phyloP scores from a whole-genome alignment of 1,140 invertebrate species.

The Galendromus occidentalis region DNA sequence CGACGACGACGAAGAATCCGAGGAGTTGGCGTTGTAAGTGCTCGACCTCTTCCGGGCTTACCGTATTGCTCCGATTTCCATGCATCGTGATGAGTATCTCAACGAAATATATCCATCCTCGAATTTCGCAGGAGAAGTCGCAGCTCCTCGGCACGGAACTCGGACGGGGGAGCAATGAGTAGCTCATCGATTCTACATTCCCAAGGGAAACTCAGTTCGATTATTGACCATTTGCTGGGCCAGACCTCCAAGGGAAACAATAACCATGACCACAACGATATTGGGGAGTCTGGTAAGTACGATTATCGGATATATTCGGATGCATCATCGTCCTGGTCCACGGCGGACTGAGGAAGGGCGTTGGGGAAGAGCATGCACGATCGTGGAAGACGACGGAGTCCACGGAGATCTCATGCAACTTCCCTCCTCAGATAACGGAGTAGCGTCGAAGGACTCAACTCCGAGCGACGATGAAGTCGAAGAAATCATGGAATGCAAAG shows the following conservation, averaged over 20 bases:
- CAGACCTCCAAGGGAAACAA: not conserved
- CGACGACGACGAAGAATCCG: conserved; percentile 5
- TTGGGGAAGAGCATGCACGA: too few relatives aligned
- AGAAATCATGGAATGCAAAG: conserved; percentile 4
- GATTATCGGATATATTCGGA: too few relatives aligned
- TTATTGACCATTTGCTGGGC: conserved; percentile 4
- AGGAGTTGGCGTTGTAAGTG: not conserved
- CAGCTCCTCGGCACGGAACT: conserved; percentile 1
- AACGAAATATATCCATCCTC: not conserved
- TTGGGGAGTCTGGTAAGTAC: too few relatives aligned
- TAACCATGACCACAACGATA: too few relatives aligned
- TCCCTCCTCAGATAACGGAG: not conserved
- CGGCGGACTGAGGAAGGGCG: too few relatives aligned
- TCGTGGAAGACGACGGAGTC: too few relatives aligned
- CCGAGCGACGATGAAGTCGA: conserved; percentile 10
- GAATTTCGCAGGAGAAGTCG: not conserved
- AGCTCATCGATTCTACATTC: not conserved
- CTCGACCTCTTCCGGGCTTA: too few relatives aligned
- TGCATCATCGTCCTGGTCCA: too few relatives aligned
- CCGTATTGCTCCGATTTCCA: not conserved
- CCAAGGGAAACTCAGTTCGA: conserved; percentile 6
- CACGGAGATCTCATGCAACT: too few relatives aligned
- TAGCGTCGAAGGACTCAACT: not conserved
- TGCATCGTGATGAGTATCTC: not conserved
- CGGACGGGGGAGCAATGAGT: conserved; percentile 1